A percentile compares a stretch with the other conserved stretches of the same genome.
Conservation (phyloP, 2,113 vertebrate species). For the Fulmarus glacialis region DNA sequence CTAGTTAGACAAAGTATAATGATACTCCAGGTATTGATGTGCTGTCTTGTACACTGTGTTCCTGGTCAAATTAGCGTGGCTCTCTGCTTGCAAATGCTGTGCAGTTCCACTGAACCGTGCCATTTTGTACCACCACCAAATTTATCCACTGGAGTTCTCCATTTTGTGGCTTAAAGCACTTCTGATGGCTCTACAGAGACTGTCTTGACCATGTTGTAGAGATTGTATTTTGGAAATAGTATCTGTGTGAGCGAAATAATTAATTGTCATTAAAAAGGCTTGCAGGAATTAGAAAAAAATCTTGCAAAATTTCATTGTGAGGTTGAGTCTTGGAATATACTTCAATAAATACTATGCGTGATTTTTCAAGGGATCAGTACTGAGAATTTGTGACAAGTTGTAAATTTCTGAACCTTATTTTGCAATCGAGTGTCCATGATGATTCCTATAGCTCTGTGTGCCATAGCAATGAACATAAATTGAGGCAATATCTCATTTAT, state of each 20-base stretch:
- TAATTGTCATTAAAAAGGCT: background rate
- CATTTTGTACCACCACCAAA: background rate
- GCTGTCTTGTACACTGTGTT: background rate
- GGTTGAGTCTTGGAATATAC: background rate
- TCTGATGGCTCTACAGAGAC: background rate
- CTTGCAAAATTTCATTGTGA: background rate
- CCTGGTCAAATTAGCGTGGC: fast-evolving
- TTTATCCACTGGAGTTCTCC: background rate
- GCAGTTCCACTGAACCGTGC: fast-evolving
- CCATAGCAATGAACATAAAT: background rate
- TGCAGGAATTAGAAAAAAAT: background rate
- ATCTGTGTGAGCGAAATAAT: background rate
- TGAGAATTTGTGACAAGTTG: background rate
- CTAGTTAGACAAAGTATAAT: fast-evolving
- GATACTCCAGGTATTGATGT: background rate
- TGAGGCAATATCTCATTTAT: background rate
- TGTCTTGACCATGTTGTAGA: fast-evolving
- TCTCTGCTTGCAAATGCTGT: background rate
- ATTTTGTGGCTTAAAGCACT: background rate
- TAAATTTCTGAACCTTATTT: background rate
- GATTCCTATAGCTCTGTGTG: background rate
- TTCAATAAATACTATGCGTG: background rate
- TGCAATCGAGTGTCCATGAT: background rate
- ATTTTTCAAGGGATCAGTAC: background rate
- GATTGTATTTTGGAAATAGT: background rate